A percentile compares a stretch with the other conserved stretches of the same genome.
These are phyloP conservation scores for Thysanoteuthis rhombus DNA, from an alignment of 2,888 invertebrate genomes.

Conservation along the genomic window DNA sequence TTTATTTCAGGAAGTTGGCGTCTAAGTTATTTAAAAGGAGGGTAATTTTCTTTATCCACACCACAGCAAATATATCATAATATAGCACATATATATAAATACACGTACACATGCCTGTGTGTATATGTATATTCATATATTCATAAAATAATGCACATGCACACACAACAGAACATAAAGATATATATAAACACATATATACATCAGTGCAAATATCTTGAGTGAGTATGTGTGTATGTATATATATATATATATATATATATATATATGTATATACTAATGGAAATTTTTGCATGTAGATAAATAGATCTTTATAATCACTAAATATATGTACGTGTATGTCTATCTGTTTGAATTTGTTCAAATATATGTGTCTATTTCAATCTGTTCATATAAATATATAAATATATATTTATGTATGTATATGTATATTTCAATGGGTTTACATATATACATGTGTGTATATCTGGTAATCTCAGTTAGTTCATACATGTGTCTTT, in stretches of 20 bases:
- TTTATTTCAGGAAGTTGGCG: not conserved
- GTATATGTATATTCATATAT: not conserved
- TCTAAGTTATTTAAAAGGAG: slow-evolving; percentile 12
- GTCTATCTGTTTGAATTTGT: not conserved
- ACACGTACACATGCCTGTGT: not conserved
- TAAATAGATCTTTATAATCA: no score
- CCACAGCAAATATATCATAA: not conserved
- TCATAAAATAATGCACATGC: not conserved
- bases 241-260: no score
- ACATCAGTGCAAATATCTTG: not conserved
- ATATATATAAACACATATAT: not conserved
- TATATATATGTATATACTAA: no score
- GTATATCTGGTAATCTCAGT: not conserved
- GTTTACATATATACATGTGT: no score
- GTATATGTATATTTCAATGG: not conserved
- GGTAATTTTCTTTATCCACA: not conserved
- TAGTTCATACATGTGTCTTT: not conserved
- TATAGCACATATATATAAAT: not conserved
- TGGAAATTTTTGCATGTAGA: no score
- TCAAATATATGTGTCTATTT: not conserved
- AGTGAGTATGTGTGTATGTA: not conserved
- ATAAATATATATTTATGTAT: not conserved
- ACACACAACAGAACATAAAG: not conserved
- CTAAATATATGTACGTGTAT: no score
- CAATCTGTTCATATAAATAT: not conserved